A percentile compares a stretch with the other conserved stretches of the same genome.
These are phyloP conservation scores for Nephila pilipes DNA, from an alignment of 1,140 invertebrate genomes.

Conservation along the genomic window DNA sequence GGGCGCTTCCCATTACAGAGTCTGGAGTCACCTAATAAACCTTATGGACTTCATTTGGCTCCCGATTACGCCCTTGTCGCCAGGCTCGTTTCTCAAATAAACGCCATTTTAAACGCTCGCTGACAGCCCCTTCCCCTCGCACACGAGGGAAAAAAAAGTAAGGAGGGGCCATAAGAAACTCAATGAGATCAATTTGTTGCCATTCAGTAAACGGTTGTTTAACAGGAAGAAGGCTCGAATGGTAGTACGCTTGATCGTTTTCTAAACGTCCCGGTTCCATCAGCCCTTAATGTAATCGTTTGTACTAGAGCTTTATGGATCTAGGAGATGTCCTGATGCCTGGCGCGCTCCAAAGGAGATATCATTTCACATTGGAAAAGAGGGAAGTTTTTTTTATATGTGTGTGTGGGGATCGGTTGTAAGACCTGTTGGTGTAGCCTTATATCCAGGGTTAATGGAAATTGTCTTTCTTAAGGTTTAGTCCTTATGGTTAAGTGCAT, in stretches of 20 bases:
- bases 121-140: not conserved
- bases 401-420: no score
- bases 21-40: slow-evolving; percentile 75
- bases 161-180: slow-evolving; percentile 30
- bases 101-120: slow-evolving; percentile 70
- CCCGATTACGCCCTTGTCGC: slow-evolving; percentile 33
- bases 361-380: not conserved
- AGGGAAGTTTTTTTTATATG: not conserved
- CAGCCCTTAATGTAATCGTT: slow-evolving; percentile 18
- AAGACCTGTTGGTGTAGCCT: no score
- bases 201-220: slow-evolving; percentile 58
- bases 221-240: slow-evolving; percentile 41
- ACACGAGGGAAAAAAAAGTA: not conserved
- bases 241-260: slow-evolving; percentile 30
- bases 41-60: slow-evolving; percentile 74
- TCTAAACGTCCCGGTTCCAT: slow-evolving; percentile 16
- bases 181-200: slow-evolving; percentile 66
- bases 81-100: slow-evolving; percentile 68
- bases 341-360: not conserved
- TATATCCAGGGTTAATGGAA: no score
- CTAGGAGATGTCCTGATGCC: not conserved
- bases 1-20: slow-evolving; percentile 42
- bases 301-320: slow-evolving; percentile 13
- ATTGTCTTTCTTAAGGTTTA: no score
- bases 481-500: no score